Percentiles rank a stretch among this genome's conserved stretches.
Evolutionary conservation across 2,888 invertebrate genomes (phyloP).

Genomic region (Yponomeuta evonymella): DNA sequence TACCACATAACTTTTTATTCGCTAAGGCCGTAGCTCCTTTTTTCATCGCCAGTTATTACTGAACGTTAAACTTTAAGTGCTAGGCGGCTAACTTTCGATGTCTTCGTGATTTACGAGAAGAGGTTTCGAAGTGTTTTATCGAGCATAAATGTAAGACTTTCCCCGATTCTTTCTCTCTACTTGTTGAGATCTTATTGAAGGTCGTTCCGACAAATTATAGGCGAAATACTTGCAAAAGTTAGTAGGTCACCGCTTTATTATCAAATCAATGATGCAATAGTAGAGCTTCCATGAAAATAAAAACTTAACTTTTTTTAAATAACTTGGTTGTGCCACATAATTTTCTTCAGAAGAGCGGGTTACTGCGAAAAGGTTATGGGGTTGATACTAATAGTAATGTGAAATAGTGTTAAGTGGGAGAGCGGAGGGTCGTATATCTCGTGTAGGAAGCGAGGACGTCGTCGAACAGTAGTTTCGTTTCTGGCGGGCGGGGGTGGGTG

Average conservation of each 20-base stretch:
- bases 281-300: neutral
- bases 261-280: neutral
- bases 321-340: neutral
- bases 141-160: constrained; percentile 65
- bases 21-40: constrained; percentile 32
- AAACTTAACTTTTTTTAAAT: neutral
- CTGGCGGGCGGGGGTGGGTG: constrained; percentile 44
- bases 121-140: constrained; percentile 73
- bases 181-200: constrained; percentile 64
- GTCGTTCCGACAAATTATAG: constrained; percentile 51
- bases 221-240: constrained; percentile 29
- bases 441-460: constrained; percentile 56
- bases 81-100: constrained; percentile 72
- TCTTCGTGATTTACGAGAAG: constrained; percentile 70
- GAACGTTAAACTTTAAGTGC: constrained; percentile 75
- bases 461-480: constrained; percentile 67
- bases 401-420: constrained; percentile 50
- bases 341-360: neutral
- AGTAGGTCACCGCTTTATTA: constrained; percentile 51
- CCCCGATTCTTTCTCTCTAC: constrained; percentile 49
- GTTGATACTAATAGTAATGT: constrained; percentile 27
- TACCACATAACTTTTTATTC: constrained; percentile 70
- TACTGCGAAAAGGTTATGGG: constrained; percentile 1
- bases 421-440: constrained; percentile 51
- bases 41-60: constrained; percentile 71